Percentiles rank a stretch among this genome's conserved stretches.
Evolutionary conservation across 2,113 vertebrate species (phyloP).

Genomic region (Typhlomys cinereus): DNA sequence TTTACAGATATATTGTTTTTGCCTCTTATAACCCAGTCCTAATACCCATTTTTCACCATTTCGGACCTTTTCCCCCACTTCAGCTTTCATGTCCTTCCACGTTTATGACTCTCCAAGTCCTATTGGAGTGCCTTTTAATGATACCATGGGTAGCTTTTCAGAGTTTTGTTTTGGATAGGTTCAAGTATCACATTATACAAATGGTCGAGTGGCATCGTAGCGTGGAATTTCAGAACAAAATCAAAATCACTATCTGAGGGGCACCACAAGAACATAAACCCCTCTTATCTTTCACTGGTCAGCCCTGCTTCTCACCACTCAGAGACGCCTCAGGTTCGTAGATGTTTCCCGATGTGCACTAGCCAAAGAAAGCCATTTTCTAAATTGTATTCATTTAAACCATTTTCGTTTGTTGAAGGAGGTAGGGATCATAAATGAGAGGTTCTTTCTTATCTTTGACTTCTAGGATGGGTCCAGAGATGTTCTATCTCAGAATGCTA

Average conservation of each 20-base stretch:
- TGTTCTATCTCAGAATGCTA: background rate
- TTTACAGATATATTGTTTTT: too few species aligned
- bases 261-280: background rate
- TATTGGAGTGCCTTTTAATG: too few species aligned
- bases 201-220: background rate
- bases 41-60: too few species aligned
- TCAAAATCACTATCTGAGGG: background rate
- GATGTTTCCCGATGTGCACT: background rate
- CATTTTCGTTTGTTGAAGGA: constrained; percentile 18
- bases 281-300: background rate
- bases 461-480: background rate
- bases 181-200: rapidly evolving
- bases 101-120: too few species aligned
- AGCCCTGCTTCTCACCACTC: background rate
- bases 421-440: constrained; percentile 22
- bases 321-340: background rate
- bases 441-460: constrained; percentile 4
- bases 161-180: background rate
- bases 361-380: background rate
- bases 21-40: too few species aligned
- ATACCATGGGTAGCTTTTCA: too few species aligned
- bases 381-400: background rate
- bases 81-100: too few species aligned
- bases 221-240: background rate
- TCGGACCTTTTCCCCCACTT: too few species aligned